phyloP scores from a whole-genome alignment of 1,140 invertebrate species.

The Bombus breviceps region DNA sequence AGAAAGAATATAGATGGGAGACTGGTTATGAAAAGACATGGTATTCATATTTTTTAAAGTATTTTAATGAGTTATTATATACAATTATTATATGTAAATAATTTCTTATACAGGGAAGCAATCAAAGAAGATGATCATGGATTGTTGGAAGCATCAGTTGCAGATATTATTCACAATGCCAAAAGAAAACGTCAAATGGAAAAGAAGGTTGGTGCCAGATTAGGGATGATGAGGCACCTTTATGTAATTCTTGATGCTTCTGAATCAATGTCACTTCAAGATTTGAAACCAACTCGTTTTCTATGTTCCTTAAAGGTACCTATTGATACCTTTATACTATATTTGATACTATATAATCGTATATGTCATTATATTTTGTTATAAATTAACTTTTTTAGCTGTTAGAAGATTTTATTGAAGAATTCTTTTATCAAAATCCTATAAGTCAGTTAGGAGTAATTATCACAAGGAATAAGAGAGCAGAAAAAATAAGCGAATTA shows the following conservation, averaged over 20 bases:
- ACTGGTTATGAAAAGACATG: conserved; percentile 98
- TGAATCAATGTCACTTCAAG: conserved; percentile 95
- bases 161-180: conserved; percentile 95
- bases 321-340: not conserved
- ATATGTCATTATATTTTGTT: not conserved
- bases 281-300: conserved; percentile 97
- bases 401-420: conserved; percentile 96
- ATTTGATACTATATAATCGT: not conserved
- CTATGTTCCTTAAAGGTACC: conserved; percentile 93
- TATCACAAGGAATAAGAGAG: conserved; percentile 95
- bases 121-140: conserved; percentile 98
- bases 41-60: conserved; percentile 82
- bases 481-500: conserved; percentile 95
- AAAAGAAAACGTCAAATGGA: conserved; percentile 90
- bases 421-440: conserved; percentile 99
- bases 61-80: conserved; percentile 15
- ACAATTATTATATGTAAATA: conserved; percentile 38
- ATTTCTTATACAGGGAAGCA: conserved; percentile 90
- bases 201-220: conserved; percentile 88
- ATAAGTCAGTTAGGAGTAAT: conserved; percentile 98
- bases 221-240: conserved; percentile 98
- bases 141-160: conserved; percentile 92
- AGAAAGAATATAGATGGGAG: conserved; percentile 98
- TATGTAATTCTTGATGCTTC: conserved; percentile 97
- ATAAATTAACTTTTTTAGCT: conserved; percentile 84